Evolutionary conservation across 2,797 vertebrate genomes (phyloP).

Genomic region (Hemitrygon akajei): DNA sequence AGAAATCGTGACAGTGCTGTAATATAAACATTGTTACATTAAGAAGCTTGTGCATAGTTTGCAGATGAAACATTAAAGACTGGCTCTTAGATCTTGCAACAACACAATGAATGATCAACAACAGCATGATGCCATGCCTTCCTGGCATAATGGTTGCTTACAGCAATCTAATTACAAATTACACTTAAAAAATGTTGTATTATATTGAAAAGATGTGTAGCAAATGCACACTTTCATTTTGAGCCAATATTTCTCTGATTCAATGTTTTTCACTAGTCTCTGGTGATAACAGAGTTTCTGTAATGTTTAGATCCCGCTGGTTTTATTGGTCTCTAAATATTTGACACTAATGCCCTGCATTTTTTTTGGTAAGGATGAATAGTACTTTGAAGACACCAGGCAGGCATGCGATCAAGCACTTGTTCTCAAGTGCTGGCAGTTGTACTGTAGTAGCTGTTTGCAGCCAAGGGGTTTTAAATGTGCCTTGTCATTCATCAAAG

Average conservation of each 20-base stretch:
- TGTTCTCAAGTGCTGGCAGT: slow-evolving; percentile 11
- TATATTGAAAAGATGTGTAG: background rate
- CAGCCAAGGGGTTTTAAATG: slow-evolving; percentile 25
- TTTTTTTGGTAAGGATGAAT: slow-evolving; percentile 18
- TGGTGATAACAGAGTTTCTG: background rate
- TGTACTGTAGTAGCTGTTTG: background rate
- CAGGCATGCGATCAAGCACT: background rate
- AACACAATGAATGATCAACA: background rate
- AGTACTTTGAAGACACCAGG: slow-evolving; percentile 19
- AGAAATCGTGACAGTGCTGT: too few relatives aligned
- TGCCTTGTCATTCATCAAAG: slow-evolving; percentile 24
- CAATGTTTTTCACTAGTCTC: background rate
- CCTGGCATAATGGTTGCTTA: too few relatives aligned
- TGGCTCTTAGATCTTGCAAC: background rate
- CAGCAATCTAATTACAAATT: background rate
- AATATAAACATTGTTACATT: background rate
- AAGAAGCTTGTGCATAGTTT: background rate
- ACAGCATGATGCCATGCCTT: background rate
- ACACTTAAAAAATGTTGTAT: background rate
- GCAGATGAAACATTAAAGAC: background rate
- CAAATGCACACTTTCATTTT: background rate
- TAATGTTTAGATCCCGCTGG: slow-evolving; percentile 13
- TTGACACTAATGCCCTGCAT: background rate
- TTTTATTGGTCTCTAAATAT: slow-evolving; percentile 14
- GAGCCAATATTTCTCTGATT: background rate